A percentile compares a stretch with the other conserved stretches of the same genome.
Evolutionary conservation across 2,888 invertebrate genomes (phyloP).

Genomic region (Tanypteryx hageni): DNA sequence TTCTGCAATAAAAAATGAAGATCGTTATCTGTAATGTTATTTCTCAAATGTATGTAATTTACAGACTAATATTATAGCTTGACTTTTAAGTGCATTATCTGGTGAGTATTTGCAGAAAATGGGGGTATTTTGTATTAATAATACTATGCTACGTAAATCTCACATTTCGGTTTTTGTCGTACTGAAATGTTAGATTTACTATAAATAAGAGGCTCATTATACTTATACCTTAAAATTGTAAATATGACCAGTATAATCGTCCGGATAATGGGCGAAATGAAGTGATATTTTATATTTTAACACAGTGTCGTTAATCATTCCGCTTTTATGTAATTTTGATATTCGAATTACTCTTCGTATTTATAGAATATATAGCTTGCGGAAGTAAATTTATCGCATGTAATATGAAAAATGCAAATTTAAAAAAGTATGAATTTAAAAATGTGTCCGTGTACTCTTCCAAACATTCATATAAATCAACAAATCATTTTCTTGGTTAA

Average conservation of each 20-base stretch:
- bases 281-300: conserved; percentile 26
- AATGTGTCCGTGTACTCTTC: not conserved
- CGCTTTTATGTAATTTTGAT: not conserved
- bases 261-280: not conserved
- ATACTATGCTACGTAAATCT: not conserved
- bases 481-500: not conserved
- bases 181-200: not conserved
- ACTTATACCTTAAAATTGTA: not conserved
- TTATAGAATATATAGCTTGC: not conserved
- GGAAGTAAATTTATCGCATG: not conserved
- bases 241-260: not conserved
- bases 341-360: not conserved
- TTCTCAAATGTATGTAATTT: not conserved
- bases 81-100: not conserved
- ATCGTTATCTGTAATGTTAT: not conserved
- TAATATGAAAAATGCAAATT: not conserved
- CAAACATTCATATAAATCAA: not conserved
- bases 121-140: conserved; percentile 12
- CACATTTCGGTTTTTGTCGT: not conserved
- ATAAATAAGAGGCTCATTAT: conserved; percentile 28
- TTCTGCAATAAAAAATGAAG: not conserved
- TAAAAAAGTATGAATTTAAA: not conserved
- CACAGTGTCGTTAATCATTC: not conserved
- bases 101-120: not conserved
- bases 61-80: conserved; percentile 9